Evolutionary conservation across 1,140 invertebrate genomes (phyloP), one percentile per base, ranked within the genome.

Genomic region (Plectus sambesii): DNA sequence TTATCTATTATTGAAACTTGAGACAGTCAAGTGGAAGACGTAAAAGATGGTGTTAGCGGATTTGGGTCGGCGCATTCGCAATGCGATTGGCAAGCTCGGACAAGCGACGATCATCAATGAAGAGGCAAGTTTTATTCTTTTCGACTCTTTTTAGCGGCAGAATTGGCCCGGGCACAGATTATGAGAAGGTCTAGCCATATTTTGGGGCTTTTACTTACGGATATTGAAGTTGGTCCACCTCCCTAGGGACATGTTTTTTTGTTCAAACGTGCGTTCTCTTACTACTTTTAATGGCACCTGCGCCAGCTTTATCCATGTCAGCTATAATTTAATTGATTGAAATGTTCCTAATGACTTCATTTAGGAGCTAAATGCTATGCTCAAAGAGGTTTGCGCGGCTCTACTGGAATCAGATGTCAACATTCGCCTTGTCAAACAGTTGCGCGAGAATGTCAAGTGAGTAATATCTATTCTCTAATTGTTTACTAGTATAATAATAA

Each of bases 71-170:
- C 96, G 97, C 79, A 98, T 99, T 72, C 97, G 93, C 59, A 86
- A 86, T 67, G 94, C 94, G 39, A 75, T 99, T 68, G 83, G 90
- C 62, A 94, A 89, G 26, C 76, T 99, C 47, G 94, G 88, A 73
- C 93, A 93, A 79, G 92, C 92, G 38, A 97, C 92, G 25, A 83
- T 97, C 51, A 98, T 98, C 59, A 96, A 97, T 79, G 88, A 98
- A 78, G 90, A 96, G n/a, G n/a, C n/a, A n/a, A n/a, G n/a, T n/a
- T n/a, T n/a, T n/a, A n/a, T n/a, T n/a, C n/a, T n/a, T n/a, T n/a
- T n/a, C n/a, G n/a, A n/a, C n/a, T n/a, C n/a, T n/a, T n/a, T n/a
- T n/a, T n/a, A n/a, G n/a, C n/a, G n/a, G n/a, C n/a, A n/a, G n/a
- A n/a, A n/a, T n/a, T n/a, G n/a, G n/a, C n/a, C n/a, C n/a, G n/a